Conservation (phyloP, 2,113 vertebrate species). For the Pogonocichla stellata region DNA sequence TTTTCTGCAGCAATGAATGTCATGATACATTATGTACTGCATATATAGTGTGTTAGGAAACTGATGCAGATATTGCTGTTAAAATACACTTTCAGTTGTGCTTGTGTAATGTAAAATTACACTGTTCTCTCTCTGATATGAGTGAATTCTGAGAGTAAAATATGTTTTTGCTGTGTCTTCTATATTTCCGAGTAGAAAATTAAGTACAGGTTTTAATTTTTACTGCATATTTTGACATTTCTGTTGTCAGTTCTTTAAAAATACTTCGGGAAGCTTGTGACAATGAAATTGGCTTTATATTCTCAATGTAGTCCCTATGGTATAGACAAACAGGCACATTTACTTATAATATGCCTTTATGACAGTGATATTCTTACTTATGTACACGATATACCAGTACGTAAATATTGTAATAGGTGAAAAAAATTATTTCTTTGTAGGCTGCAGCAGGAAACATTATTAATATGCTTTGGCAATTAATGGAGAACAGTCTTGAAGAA, state of each 20-base stretch:
- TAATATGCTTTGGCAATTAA: conserved; percentile 99
- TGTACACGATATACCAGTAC: background rate
- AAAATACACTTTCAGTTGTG: background rate
- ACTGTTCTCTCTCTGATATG: background rate
- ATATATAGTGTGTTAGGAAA: background rate
- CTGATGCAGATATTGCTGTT: background rate
- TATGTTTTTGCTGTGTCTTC: background rate
- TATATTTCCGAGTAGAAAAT: background rate
- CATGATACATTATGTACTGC: background rate
- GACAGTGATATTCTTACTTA: background rate
- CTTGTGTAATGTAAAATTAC: background rate
- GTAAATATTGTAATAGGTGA: background rate
- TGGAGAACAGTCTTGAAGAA: conserved; percentile 98
- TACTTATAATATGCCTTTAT: background rate
- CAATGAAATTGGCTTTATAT: background rate
- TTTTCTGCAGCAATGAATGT: background rate
- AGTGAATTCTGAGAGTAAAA: background rate
- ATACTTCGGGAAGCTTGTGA: background rate
- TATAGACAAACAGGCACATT: background rate
- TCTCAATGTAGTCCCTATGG: background rate
- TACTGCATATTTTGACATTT: background rate
- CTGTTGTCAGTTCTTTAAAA: background rate
- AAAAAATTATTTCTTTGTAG: conserved; percentile 73
- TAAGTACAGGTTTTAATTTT: background rate
- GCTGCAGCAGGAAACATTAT: conserved; percentile 97